phyloP scores from a whole-genome alignment of 2,888 invertebrate species.

The Linnaemya tessellans region DNA sequence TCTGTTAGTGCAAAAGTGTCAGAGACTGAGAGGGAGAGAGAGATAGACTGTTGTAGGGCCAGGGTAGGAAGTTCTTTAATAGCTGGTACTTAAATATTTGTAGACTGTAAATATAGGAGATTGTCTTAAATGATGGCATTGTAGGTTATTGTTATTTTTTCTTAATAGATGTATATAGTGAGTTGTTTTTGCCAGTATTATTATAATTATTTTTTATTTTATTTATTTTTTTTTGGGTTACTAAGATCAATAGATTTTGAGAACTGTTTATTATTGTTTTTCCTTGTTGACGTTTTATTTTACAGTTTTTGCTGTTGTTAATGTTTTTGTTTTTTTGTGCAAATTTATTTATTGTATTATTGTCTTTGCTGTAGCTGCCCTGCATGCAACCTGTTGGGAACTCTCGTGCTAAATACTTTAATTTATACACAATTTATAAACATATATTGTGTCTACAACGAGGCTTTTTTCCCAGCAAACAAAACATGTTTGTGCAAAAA shows the following conservation, averaged over 20 bases:
- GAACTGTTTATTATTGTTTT: constrained; percentile 52
- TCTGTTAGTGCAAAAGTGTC: neutral
- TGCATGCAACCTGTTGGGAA: constrained; percentile 75
- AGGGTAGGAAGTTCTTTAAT: constrained; percentile 37
- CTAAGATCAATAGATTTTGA: constrained; percentile 70
- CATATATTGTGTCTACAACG: constrained; percentile 43
- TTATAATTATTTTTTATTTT: too few relatives aligned
- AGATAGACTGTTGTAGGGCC: neutral
- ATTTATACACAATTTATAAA: constrained; percentile 66
- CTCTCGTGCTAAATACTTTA: constrained; percentile 74
- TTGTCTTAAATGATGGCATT: constrained; percentile 51
- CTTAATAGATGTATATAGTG: constrained; percentile 11
- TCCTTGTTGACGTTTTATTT: constrained; percentile 54
- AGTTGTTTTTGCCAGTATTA: constrained; percentile 21
- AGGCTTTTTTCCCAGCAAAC: constrained; percentile 36
- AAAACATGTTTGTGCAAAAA: neutral
- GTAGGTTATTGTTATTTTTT: constrained; percentile 36
- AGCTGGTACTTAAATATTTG: constrained; percentile 34
- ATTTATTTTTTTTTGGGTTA: constrained; percentile 72
- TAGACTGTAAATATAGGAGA: constrained; percentile 37
- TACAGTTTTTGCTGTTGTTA: constrained; percentile 37
- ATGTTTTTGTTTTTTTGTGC: constrained; percentile 21
- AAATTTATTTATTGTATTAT: constrained; percentile 61
- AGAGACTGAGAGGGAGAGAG: neutral
- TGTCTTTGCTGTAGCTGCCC: constrained; percentile 59